phyloP scores from a whole-genome alignment of 2,113 vertebrate species.

The Clarias gariepinus region DNA sequence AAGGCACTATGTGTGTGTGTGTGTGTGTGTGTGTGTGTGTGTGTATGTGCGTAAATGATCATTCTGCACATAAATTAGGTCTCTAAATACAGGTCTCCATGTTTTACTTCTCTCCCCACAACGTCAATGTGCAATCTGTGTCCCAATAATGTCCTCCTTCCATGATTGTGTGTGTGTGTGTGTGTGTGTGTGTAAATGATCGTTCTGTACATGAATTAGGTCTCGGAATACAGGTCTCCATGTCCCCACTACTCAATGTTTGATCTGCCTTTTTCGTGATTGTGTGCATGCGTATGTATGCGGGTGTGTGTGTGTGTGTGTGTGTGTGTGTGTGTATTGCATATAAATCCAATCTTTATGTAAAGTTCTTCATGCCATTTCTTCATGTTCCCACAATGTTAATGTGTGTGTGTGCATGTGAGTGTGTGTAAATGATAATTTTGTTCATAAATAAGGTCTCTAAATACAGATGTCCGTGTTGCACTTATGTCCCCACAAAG shows the following conservation, averaged over 20 bases:
- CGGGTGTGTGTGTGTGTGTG: not conserved
- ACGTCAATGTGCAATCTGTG: not conserved
- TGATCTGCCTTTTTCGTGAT: too few species aligned
- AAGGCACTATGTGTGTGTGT: constrained; percentile 7
- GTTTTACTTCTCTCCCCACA: not conserved
- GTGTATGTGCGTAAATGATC: not conserved
- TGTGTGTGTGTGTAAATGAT: not conserved
- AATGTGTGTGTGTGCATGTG: not conserved
- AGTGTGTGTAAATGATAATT: not conserved
- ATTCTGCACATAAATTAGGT: not conserved
- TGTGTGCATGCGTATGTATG: not conserved
- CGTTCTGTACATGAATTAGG: too few species aligned
- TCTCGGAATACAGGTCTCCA: not conserved
- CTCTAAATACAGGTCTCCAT: not conserved
- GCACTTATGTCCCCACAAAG: not conserved
- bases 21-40: constrained; percentile 23
- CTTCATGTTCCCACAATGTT: not conserved
- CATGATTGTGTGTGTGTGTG: not conserved
- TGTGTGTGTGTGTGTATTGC: not conserved
- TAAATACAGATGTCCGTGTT: not conserved
- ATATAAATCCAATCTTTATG: not conserved
- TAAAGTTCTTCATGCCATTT: not conserved
- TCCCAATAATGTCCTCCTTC: not conserved
- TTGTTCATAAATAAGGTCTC: not conserved
- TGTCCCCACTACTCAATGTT: not conserved